A percentile compares a stretch with the other conserved stretches of the same genome.
Evolutionary conservation across 2,797 vertebrate species (phyloP).

Genomic region (Crax fasciolata): DNA sequence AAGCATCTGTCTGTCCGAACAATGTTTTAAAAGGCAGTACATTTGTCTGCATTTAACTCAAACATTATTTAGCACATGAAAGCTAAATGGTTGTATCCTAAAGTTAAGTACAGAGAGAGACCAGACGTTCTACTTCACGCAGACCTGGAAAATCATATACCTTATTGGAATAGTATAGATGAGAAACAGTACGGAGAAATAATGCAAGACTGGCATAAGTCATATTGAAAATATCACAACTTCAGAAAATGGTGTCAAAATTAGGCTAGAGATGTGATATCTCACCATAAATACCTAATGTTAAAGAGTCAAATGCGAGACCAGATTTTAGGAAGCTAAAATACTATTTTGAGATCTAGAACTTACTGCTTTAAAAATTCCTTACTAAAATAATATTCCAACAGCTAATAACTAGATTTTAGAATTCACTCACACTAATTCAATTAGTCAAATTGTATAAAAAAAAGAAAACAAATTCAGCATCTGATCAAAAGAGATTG

Average conservation of each 20-base stretch:
- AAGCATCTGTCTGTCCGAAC: background rate
- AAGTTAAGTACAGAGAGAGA: conserved; percentile 40
- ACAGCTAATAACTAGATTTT: conserved; percentile 36
- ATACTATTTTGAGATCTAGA: conserved; percentile 45
- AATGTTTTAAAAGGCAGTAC: background rate
- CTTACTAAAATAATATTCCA: conserved; percentile 36
- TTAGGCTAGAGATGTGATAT: conserved; percentile 33
- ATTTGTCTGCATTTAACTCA: background rate
- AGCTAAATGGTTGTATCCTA: conserved; percentile 33
- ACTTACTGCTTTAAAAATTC: conserved; percentile 12
- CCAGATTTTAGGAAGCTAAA: conserved; percentile 32
- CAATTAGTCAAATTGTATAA: conserved; percentile 62
- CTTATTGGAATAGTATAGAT: conserved; percentile 1
- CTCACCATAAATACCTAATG: conserved; percentile 23
- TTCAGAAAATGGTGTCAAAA: conserved; percentile 32
- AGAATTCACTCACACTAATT: conserved; percentile 41
- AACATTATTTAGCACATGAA: background rate
- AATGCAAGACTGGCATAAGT: background rate
- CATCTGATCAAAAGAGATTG: conserved; percentile 57
- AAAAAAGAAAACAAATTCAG: conserved; percentile 64
- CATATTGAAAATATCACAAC: conserved; percentile 18
- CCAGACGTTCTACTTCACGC: conserved; percentile 12
- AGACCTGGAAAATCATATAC: conserved; percentile 52
- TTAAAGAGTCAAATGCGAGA: conserved; percentile 9
- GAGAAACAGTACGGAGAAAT: conserved; percentile 18